phyloP scores from a whole-genome alignment of 2,888 invertebrate species.

The Acrocera orbiculus region DNA sequence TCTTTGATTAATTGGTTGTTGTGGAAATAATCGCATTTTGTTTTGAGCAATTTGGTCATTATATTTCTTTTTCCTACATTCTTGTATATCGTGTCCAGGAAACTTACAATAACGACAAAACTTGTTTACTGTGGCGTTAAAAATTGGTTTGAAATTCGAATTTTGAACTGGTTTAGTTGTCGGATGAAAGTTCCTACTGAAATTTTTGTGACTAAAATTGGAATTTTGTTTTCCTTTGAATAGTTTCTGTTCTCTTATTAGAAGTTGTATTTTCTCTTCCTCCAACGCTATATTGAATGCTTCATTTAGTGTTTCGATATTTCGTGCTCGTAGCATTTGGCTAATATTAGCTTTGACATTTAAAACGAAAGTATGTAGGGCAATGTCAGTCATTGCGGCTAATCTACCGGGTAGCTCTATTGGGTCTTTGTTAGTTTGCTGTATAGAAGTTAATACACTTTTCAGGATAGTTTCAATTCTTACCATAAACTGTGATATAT shows the following conservation, averaged over 20 bases:
- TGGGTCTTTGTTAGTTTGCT: conserved; percentile 3
- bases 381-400: conserved; percentile 7
- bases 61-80: no score
- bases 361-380: conserved; percentile 5
- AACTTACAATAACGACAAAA: no score
- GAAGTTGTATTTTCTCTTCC: conserved; percentile 4
- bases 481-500: conserved; percentile 4
- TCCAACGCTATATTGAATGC: conserved; percentile 5
- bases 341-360: conserved; percentile 5
- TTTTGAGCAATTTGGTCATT: no score
- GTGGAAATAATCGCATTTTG: no score
- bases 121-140: no score
- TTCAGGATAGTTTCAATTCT: conserved; percentile 3
- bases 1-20: no score
- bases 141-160: no score
- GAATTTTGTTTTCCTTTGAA: no score
- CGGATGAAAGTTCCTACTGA: no score
- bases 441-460: conserved; percentile 1
- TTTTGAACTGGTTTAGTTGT: no score
- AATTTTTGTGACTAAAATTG: no score
- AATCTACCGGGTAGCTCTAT: conserved; percentile 3
- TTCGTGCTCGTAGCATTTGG: conserved; percentile 5
- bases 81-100: no score
- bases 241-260: conserved; percentile 2
- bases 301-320: conserved; percentile 3